These are phyloP conservation scores for Rousettus madagascariensis DNA, from an alignment of 2,797 vertebrate genomes.

Conservation along the genomic window DNA sequence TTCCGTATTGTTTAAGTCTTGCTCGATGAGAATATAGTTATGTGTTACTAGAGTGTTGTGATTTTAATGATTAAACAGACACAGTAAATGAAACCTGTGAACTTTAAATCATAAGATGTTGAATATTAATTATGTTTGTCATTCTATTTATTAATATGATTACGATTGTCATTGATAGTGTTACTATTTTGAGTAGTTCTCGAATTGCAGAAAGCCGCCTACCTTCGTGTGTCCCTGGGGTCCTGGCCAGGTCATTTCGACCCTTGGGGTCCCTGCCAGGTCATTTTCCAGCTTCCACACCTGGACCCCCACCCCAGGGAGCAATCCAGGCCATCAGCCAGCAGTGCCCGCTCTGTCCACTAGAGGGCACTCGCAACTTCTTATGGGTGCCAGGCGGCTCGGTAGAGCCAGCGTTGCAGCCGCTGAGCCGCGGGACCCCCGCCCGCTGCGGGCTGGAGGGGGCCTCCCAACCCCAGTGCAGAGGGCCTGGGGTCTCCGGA, in stretches of 20 bases:
- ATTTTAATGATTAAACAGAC: not conserved
- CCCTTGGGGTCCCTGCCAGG: not conserved
- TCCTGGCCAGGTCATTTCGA: not conserved
- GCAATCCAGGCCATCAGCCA: fast-evolving
- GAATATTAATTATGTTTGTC: not conserved
- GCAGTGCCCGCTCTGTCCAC: not conserved
- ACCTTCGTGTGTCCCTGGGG: not conserved
- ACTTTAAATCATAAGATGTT: not conserved
- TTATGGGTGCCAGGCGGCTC: fast-evolving
- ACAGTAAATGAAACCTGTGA: not conserved
- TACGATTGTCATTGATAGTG: not conserved
- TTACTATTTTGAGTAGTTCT: not conserved
- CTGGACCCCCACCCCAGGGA: too few relatives aligned
- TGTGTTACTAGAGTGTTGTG: not conserved
- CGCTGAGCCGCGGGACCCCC: fast-evolving
- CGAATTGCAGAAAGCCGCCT: fast-evolving
- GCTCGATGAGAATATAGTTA: not conserved
- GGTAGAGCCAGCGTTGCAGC: fast-evolving
- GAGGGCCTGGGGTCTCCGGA: not conserved
- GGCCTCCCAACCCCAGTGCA: fast-evolving
- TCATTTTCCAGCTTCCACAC: not conserved
- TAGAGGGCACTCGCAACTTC: not conserved
- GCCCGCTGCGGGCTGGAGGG: fast-evolving
- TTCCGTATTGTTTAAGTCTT: not conserved
- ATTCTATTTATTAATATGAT: not conserved